Evolutionary conservation across 2,113 vertebrate genomes (phyloP).

Genomic region (Xerus inauris): DNA sequence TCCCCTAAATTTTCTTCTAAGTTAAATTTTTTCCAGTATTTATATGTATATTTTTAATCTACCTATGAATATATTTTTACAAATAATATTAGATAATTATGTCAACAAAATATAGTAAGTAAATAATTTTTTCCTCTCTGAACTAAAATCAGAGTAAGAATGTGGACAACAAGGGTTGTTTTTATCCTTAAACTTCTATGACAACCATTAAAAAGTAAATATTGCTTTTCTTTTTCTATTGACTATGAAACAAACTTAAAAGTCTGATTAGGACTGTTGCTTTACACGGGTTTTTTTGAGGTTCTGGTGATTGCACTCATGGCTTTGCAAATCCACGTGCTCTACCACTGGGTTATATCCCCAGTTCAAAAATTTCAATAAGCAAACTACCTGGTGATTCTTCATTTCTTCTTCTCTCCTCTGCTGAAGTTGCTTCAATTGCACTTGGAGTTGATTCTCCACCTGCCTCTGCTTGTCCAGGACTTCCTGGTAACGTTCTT

Average conservation of each 20-base stretch:
- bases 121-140: conserved; percentile 44
- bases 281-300: neutral
- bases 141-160: conserved; percentile 22
- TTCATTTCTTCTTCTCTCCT: conserved; percentile 89
- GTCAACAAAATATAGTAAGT: conserved; percentile 24
- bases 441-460: conserved; percentile 88
- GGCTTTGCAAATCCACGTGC: neutral
- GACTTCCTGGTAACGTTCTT: conserved; percentile 89
- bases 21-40: conserved; percentile 4
- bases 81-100: neutral
- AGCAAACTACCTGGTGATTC: conserved; percentile 88
- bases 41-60: conserved; percentile 1
- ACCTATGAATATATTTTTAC: neutral
- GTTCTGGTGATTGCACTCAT: neutral
- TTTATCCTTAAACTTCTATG: conserved; percentile 49
- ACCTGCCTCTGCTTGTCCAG: conserved; percentile 88
- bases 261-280: neutral
- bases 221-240: neutral
- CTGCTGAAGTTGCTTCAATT: conserved; percentile 87
- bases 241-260: conserved; percentile 17
- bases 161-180: conserved; percentile 32
- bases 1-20: conserved; percentile 15
- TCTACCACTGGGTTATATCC: neutral
- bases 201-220: conserved; percentile 35
- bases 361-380: neutral